Base-by-base conservation (phyloP, 2,888 invertebrate genomes). In the Dolichomitus sp. region DNA sequence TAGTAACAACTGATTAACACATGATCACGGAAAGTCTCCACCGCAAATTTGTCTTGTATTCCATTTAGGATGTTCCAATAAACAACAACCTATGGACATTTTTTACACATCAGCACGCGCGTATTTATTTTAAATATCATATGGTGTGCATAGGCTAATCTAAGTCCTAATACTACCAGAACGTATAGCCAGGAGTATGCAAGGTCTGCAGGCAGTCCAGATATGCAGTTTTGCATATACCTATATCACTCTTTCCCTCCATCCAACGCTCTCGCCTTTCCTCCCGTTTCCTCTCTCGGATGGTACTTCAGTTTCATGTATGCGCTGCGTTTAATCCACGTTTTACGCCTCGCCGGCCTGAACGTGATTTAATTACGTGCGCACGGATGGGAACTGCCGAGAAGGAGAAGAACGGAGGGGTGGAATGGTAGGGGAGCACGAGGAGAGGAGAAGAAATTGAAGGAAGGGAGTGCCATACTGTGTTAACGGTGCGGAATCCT, bases 361-460 rank as follows among this genome's bases (percentile, higher is more conserved):
- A 86, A 87, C 85, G 85, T 87, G 87, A 90, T 90, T 90, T 88
- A 88, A 89, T 90, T 90, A 90, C 83, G 83, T 76, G 80, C 57
- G n/a, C 72, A 45, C 57, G 59, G 57, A 45, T 19, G 30, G 4
- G 14, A 30, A 30, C 27, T 30, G 27, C 66, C 30, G 48, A 27
- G 66, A 23, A 50, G 40, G 65, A 69, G 54, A 27, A 30, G 30
- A 52, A 19, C 9, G 14, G 12, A 54, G 23, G 40, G 40, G 17
- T 30, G 40, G 30, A 17, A 23, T 5, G 12, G 23, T 14, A 40
- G 37, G 12, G 12, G 7, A 68, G 4, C 14, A 11, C 30, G 59
- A 7, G 19, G 59, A n/a, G 37, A 73, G 33, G 19, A 14, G 40
- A 65, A 65, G 45, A 65, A 42, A 45, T 11, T 37, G 27, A 42